Evolutionary conservation across 2,888 invertebrate species (phyloP), one percentile per base, ranked within the genome.

Genomic region (Cerastoderma edule): DNA sequence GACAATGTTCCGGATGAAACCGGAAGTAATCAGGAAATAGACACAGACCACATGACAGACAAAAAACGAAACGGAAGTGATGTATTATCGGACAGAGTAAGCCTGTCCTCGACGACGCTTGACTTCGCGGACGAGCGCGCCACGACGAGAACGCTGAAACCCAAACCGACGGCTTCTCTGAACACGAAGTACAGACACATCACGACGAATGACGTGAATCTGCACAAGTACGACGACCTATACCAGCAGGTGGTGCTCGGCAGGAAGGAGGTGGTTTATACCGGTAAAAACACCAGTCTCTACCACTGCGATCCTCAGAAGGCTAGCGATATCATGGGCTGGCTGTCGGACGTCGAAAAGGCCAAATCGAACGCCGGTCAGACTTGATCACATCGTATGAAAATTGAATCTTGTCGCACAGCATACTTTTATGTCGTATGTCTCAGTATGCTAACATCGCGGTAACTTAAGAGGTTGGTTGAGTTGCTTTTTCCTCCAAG

Each of bases 131-230:
- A 56, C 30, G 56, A 56, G 8, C n/a, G n/a, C n/a, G 24, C 4
- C 35, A 60, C 32, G 33, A 1, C 2, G 1, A 67, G 6, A 39
- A 56, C 63, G 60, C 50, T 66, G 24, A 35, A 70, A 8, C 67
- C 70, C 8, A 73, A 63, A 64, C 67, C 73, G 6, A 73, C 57
- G 10, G 77, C 67, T 19, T 63, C 67, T 24, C 64, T 78, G 10
- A 63, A 67, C 22, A 78, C 77, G 16, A 78, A 78, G 64, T 78
- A 78, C 46, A 72, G 72, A 54, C 77, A 78, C 70, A 78, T 78
- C 27, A 78, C 77, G 10, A 70, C 70, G 8, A 78, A 78, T 19
- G 65, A 78, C n/a, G 60, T 73, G 8, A 75, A 75, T 10, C 24
- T 60, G 24, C 60, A 60, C 35, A 75, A 71, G 53, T 75, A 75